Evolutionary conservation across 2,888 invertebrate genomes (phyloP), one percentile per base, ranked within the genome.

Genomic region (Himalopsyche tibetana): DNA sequence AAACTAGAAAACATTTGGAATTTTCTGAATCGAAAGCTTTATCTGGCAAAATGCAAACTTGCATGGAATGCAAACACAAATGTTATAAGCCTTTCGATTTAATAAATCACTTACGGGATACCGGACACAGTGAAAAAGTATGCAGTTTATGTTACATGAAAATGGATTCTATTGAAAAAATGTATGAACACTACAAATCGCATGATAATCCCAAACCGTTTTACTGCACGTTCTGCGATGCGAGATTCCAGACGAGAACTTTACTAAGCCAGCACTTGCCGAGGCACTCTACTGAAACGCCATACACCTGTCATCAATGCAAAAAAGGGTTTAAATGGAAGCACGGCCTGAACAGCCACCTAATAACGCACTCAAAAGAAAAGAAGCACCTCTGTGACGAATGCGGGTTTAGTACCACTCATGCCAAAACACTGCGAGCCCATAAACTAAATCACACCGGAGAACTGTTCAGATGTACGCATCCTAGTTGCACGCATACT

Each of bases 281-380:
- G 2, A 94, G 93, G 87, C 94, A 94, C 89, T 93, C 93, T 1
- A 91, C 91, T 3, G 92, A 92, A 85, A 93, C 93, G 28, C 94
- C 94, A 0, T 94, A 92, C 89, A 91, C 91, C 0, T 94, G 94
- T 88, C 90, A 91, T 3, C 91, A 92, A 55, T 94, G 94, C 89
- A 90, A 91, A 17, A 92, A 92, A 87, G 93, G 93, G 0, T 94
- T 94, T 89, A 94, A 94, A 89, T 94, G 94, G 94, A 94, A 94
- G 83, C 94, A 94, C 89, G 93, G 94, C 0, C 90, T 94, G 0
- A 93, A 91, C 86, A 93, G 93, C 51, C 94, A 94, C 89, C 91
- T 94, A 90, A 91, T 93, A 89, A 90, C 91, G 55, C 92, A 94
- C 89, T 93, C 92, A 83, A 90, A 91, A 56, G 91, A 92, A 79